A percentile compares a stretch with the other conserved stretches of the same genome.
These are phyloP conservation scores for Dromococcyx pavoninus DNA, from an alignment of 2,797 vertebrate species.

Conservation along the genomic window DNA sequence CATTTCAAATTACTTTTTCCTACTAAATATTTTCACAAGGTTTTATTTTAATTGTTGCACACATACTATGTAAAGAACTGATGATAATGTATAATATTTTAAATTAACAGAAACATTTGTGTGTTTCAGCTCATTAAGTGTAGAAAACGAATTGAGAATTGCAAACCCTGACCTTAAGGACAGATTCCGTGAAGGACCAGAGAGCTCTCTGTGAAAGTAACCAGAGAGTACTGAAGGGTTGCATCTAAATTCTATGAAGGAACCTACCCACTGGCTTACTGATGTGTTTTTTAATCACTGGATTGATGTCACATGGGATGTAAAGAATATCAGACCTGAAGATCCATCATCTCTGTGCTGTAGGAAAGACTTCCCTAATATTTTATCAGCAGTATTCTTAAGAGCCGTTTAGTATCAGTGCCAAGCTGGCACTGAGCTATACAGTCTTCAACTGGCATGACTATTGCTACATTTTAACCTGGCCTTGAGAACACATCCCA, in stretches of 20 bases:
- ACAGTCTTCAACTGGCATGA: background rate
- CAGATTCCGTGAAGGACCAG: background rate
- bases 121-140: background rate
- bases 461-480: background rate
- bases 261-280: background rate
- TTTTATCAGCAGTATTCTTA: rapidly evolving
- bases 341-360: background rate
- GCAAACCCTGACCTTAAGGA: background rate
- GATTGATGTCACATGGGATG: background rate
- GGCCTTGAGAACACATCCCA: background rate
- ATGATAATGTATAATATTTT: background rate
- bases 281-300: background rate
- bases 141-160: background rate
- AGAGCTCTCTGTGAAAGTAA: background rate
- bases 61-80: background rate
- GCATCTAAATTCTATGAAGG: background rate
- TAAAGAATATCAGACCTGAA: background rate
- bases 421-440: background rate
- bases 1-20: background rate
- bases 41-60: background rate
- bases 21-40: background rate
- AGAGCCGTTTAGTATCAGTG: background rate
- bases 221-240: background rate
- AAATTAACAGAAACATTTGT: background rate
- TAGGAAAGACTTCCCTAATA: background rate